Evolutionary conservation across 2,113 vertebrate genomes (phyloP).

Genomic region (Microcebus lehilahytsara): DNA sequence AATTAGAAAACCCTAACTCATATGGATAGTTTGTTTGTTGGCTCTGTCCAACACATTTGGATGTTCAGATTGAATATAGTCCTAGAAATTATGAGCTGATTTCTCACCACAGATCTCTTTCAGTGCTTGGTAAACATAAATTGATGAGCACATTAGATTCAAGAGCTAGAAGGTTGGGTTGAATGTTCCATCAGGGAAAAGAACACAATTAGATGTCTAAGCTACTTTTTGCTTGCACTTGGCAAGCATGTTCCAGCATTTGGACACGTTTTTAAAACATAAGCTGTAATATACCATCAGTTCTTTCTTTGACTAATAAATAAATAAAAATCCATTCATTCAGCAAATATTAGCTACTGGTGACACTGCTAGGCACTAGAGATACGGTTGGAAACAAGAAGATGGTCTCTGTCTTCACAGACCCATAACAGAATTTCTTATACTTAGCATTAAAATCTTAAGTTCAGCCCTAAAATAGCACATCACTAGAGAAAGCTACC

Average conservation of each 20-base stretch:
- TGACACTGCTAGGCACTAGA: neutral
- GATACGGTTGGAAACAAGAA: neutral
- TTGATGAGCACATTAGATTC: neutral
- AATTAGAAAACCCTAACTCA: neutral
- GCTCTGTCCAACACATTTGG: neutral
- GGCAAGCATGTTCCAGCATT: neutral
- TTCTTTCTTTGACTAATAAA: constrained; percentile 13
- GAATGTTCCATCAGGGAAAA: neutral
- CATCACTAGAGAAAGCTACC: neutral
- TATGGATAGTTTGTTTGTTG: neutral
- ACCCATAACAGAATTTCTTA: neutral
- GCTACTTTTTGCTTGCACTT: neutral
- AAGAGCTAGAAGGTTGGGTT: neutral
- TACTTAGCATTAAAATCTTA: neutral
- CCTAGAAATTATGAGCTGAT: neutral
- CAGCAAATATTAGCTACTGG: neutral
- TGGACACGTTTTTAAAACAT: neutral
- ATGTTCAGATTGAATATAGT: neutral
- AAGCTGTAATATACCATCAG: neutral
- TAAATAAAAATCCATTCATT: neutral
- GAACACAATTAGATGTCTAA: neutral
- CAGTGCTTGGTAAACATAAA: neutral
- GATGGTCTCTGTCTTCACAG: neutral
- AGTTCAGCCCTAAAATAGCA: neutral
- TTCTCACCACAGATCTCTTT: constrained; percentile 10